Evolutionary conservation across 2,888 invertebrate genomes (phyloP), one percentile per base, ranked within the genome.

Genomic region (Rhamnusium bicolor): DNA sequence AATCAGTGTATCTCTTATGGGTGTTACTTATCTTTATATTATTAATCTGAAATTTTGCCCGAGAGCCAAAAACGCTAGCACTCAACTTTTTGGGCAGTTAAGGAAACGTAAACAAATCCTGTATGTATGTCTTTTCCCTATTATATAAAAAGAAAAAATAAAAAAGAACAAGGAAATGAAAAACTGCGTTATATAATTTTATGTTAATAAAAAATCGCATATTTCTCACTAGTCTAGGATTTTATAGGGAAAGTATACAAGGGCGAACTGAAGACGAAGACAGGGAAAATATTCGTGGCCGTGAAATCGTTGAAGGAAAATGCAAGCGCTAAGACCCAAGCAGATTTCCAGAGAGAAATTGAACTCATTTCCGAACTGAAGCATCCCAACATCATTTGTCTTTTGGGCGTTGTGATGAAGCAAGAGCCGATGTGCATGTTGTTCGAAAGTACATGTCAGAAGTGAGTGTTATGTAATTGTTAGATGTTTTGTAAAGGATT

Each of bases 401-500:
- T 99, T 80, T 91, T 99, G 72, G 98, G 98, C 0, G 97, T 98
- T 7, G 95, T 96, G 71, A 90, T 96, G 74, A 94, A 95, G 82
- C 95, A 96, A 82, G 95, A 96, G 84, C 97, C 98, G 0, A 91
- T 95, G 87, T 97, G 97, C 85, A 98, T 98, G 96, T 89, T 99
- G 19, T 99, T 99, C 89, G 99, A 99, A n/a, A n/a, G 87, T 98
- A 96, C 86, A 98, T 99, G 98, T 95, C 96, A 0, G 93, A 90
- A 85, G 89, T 89, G 80, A 76, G 79, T 74, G n/a, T n/a, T n/a
- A 8, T n/a, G n/a, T 1, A 40, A 10, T 0, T 2, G 12, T n/a
- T n/a, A n/a, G 12, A 12, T 49, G 16, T 29, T 66, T 49, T 70
- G 47, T 53, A 58, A 40, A 46, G 12, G 73, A n/a, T 69, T 70